Base-by-base conservation (phyloP, 1,140 invertebrate genomes). In the Temnothorax curvispinosus region DNA sequence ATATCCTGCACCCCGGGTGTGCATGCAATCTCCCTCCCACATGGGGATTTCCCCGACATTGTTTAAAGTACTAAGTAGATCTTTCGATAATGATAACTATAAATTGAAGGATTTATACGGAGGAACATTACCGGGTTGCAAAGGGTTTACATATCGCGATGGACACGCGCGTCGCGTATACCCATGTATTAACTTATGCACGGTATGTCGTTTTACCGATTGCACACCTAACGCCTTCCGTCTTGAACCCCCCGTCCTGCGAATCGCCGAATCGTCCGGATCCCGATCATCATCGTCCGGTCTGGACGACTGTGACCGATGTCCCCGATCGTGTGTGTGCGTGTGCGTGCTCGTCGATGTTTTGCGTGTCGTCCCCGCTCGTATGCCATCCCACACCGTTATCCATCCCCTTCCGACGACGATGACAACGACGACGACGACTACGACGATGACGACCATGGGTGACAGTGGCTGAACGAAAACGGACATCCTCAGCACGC, bases 391-490 rank as follows among this genome's bases (percentile, higher is more conserved):
- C 58, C 62, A 75, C 69, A 87, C 81, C 80, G 52, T 69, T 62
- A 54, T 81, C 71, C 77, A 47, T 44, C n/a, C 47, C 75, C 47
- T 15, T 60, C 85, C 50, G 54, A 69, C 41, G 44, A 67, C 21
- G 41, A 80, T 67, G 1, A 67, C 44, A n/a, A 86, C 58, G 60
- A 87, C 13, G 3, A 86, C 62, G 27, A 27, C 27, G 27, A 27
- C 27, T 0, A 27, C 27, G 27, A 27, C 27, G 8, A 64, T 41
- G 41, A 78, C 67, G 41, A 77, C 82, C 69, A 38, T 71, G 38
- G 56, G 15, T 85, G 75, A 81, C 90, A 95, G 94, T 95, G 94
- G 94, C 90, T 95, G 93, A 94, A 95, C 65, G 94, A 94, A 82
- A 95, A 94, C 87, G 94, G 92, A 88, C 88, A 58, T 86, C 89